Conservation (phyloP, 2,113 vertebrate species). For the Melanostigma gelatinosum region DNA sequence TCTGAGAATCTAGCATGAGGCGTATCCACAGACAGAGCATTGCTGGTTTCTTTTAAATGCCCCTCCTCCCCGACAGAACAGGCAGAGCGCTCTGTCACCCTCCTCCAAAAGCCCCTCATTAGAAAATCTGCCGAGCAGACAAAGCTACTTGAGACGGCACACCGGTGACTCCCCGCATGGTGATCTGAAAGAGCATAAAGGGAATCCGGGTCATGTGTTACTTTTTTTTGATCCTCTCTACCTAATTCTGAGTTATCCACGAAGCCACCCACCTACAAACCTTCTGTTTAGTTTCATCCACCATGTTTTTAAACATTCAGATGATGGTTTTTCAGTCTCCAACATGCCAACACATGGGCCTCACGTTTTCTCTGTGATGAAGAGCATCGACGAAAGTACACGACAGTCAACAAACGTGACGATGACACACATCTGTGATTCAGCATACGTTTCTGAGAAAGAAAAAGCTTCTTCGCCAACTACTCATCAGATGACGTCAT, state of each 20-base stretch:
- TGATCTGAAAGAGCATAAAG: conserved; percentile 60
- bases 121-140: conserved; percentile 77
- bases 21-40: conserved; percentile 57
- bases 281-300: conserved; percentile 22
- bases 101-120: conserved; percentile 82
- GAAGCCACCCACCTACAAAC: conserved; percentile 29
- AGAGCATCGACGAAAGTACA: not conserved
- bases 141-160: conserved; percentile 76
- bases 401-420: conserved; percentile 4
- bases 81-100: conserved; percentile 74
- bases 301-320: conserved; percentile 3
- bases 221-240: conserved; percentile 27
- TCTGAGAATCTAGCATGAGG: conserved; percentile 66
- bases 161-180: conserved; percentile 72
- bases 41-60: conserved; percentile 65
- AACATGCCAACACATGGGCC: conserved; percentile 5
- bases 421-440: conserved; percentile 30
- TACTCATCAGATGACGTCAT: conserved; percentile 62
- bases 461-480: conserved; percentile 26
- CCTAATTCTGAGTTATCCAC: conserved; percentile 39
- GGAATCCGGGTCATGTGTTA: conserved; percentile 71
- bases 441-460: conserved; percentile 16
- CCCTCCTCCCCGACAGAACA: conserved; percentile 58
- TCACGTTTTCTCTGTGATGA: not conserved
- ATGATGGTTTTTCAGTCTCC: conserved; percentile 11